Percentiles rank a stretch among this genome's conserved stretches.
Conservation (phyloP, 2,888 invertebrate species). For the Glyphotaelius pellucidus region DNA sequence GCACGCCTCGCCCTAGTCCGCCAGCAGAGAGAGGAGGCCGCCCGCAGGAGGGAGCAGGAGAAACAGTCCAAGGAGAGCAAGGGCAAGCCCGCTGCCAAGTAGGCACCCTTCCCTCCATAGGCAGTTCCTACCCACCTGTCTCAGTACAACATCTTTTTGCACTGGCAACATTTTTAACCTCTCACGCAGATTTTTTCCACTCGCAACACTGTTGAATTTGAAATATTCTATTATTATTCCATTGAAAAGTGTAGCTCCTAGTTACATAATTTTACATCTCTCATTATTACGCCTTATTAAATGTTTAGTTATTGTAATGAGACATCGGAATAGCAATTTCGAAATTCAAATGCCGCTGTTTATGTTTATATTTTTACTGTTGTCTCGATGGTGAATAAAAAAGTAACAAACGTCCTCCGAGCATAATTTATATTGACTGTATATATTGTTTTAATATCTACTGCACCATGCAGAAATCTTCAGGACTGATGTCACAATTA, state of each 20-base stretch:
- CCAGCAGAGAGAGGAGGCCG: slow-evolving; percentile 96
- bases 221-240: neutral
- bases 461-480: neutral
- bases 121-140: slow-evolving; percentile 14
- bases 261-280: neutral
- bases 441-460: neutral
- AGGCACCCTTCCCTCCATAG: slow-evolving; percentile 17
- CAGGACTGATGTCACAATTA: neutral
- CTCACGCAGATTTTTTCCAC: neutral
- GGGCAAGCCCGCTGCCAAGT: slow-evolving; percentile 68
- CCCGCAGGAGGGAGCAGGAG: slow-evolving; percentile 93
- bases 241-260: neutral
- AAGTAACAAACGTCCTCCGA: neutral
- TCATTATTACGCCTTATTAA: neutral
- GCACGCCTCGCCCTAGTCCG: slow-evolving; percentile 95
- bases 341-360: neutral
- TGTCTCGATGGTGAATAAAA: neutral
- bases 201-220: neutral
- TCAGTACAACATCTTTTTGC: slow-evolving; percentile 1
- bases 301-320: neutral
- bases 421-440: neutral
- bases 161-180: slow-evolving; percentile 18
- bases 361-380: neutral
- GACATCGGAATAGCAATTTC: neutral
- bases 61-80: slow-evolving; percentile 80